Percentiles rank a stretch among this genome's conserved stretches.
phyloP scores from a whole-genome alignment of 1,140 invertebrate species.

The Camponotus floridanus region DNA sequence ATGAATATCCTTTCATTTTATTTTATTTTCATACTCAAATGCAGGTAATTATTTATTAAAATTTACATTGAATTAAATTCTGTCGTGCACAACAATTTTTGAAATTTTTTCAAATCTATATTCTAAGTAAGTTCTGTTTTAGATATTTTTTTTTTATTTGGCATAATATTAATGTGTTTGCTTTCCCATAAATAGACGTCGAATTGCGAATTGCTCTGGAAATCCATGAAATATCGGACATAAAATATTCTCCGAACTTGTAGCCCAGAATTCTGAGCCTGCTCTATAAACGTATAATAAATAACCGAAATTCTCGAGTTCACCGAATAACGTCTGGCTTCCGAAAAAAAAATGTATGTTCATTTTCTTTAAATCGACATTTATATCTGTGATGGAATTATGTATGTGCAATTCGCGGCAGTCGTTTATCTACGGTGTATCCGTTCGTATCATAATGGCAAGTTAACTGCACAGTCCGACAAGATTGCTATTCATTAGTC shows the following conservation, averaged over 20 bases:
- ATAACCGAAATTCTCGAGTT: neutral
- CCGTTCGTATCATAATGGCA: constrained; percentile 20
- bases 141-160: constrained; percentile 5
- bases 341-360: neutral
- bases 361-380: neutral
- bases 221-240: neutral
- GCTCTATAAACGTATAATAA: constrained; percentile 20
- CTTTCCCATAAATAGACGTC: neutral
- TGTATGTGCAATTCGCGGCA: constrained; percentile 13
- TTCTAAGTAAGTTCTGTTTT: constrained; percentile 8
- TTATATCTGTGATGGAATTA: constrained; percentile 47
- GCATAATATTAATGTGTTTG: neutral
- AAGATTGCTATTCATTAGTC: constrained; percentile 62
- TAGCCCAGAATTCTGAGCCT: neutral
- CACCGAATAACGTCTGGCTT: neutral
- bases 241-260: constrained; percentile 34
- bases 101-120: neutral
- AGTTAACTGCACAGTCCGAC: constrained; percentile 14
- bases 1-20: constrained; percentile 9
- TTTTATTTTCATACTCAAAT: neutral
- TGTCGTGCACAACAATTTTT: neutral
- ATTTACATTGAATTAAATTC: constrained; percentile 2
- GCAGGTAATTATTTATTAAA: neutral
- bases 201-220: constrained; percentile 18
- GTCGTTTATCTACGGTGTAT: neutral